phyloP scores from a whole-genome alignment of 2,888 invertebrate genomes.

The Drosophila stalkeri region DNA sequence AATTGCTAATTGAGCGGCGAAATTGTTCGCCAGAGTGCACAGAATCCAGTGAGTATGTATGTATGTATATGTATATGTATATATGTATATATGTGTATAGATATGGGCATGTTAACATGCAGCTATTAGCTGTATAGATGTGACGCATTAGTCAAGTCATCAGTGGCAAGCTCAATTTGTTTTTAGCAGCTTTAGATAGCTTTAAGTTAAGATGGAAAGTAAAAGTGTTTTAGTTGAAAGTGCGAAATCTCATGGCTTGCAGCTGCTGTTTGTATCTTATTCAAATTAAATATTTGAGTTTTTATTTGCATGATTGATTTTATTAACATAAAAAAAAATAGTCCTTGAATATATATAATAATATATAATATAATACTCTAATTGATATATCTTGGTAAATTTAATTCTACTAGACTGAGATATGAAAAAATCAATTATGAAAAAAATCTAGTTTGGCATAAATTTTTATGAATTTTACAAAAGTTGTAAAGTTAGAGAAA shows the following conservation, averaged over 20 bases:
- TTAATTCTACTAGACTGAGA: too few species aligned
- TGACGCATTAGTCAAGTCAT: slow-evolving; percentile 11
- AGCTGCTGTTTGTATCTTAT: too few species aligned
- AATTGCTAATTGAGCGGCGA: slow-evolving; percentile 42
- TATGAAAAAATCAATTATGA: too few species aligned
- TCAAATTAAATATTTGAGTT: too few species aligned
- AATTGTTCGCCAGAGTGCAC: slow-evolving; percentile 1
- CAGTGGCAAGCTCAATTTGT: background rate
- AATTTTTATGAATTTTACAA: too few species aligned
- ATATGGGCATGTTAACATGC: background rate
- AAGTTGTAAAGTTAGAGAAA: too few species aligned
- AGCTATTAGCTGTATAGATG: slow-evolving; percentile 7
- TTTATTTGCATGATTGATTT: too few species aligned
- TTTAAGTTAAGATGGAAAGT: background rate
- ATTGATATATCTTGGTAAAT: too few species aligned
- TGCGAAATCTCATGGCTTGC: background rate
- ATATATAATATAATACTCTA: too few species aligned
- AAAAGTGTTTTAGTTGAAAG: background rate
- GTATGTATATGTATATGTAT: background rate
- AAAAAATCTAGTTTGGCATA: too few species aligned
- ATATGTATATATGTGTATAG: background rate
- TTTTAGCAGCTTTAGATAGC: slow-evolving; percentile 11
- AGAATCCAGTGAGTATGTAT: background rate
- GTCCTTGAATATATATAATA: too few species aligned
- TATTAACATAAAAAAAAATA: too few species aligned